Conservation (phyloP, 2,888 invertebrate genomes). For the Danaus chrysippus region DNA sequence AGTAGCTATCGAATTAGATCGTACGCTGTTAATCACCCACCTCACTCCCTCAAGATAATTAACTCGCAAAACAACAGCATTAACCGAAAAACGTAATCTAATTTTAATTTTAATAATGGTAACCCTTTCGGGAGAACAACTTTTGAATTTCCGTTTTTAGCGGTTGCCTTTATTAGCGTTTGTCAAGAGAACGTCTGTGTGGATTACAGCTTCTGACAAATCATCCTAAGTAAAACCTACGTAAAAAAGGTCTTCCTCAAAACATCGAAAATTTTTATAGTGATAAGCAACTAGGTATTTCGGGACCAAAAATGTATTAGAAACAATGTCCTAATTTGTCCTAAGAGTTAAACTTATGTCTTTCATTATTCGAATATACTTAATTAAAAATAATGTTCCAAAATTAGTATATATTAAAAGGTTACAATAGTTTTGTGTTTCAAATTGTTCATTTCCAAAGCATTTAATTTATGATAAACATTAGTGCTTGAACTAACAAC, state of each 20-base stretch:
- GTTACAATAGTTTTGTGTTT: no score
- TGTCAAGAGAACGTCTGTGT: conserved; percentile 33
- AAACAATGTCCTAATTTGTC: no score
- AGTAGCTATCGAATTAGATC: conserved; percentile 70
- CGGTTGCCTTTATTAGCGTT: conserved; percentile 40
- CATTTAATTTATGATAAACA: no score
- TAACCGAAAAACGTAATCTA: conserved; percentile 70
- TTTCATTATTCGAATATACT: no score
- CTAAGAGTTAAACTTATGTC: no score
- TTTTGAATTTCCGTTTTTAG: conserved; percentile 49
- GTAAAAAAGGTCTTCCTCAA: background rate
- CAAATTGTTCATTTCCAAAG: no score
- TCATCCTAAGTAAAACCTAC: conserved; percentile 17
- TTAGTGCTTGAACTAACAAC: no score
- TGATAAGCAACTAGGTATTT: no score
- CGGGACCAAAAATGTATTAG: no score
- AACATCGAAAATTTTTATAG: no score
- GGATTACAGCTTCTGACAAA: conserved; percentile 25
- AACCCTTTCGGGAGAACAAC: conserved; percentile 50
- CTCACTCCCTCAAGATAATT: conserved; percentile 56
- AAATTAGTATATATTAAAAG: no score
- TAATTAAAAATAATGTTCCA: no score
- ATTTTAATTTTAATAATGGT: conserved; percentile 73
- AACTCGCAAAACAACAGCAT: conserved; percentile 60
- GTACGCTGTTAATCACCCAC: conserved; percentile 50